Evolutionary conservation across 2,888 invertebrate genomes (phyloP).

Genomic region (Nowickia ferox): DNA sequence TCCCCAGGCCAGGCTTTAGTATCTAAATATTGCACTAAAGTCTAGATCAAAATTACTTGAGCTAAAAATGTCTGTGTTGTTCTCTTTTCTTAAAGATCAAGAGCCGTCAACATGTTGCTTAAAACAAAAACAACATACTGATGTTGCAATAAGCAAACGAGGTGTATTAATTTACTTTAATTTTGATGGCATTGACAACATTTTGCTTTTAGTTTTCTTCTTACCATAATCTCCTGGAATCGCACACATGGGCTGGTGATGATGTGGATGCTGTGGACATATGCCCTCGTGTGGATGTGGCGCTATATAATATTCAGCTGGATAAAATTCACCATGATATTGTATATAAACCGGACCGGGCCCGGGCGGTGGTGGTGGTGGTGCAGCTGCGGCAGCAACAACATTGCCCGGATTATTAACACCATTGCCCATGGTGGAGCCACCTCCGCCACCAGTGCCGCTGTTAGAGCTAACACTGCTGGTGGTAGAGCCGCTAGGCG

Average conservation of each 20-base stretch:
- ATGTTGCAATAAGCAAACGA: no score
- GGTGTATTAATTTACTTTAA: no score
- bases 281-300: constrained; percentile 83
- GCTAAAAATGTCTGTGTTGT: no score
- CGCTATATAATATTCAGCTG: constrained; percentile 82
- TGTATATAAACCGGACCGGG: constrained; percentile 81
- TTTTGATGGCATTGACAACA: neutral
- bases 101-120: neutral
- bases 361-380: constrained; percentile 74
- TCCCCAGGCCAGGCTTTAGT: no score
- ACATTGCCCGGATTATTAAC: constrained; percentile 69
- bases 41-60: no score
- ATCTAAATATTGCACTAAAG: no score
- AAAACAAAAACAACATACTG: neutral
- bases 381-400: constrained; percentile 74
- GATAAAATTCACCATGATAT: constrained; percentile 82
- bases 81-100: no score
- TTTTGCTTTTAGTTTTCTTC: constrained; percentile 74
- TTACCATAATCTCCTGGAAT: constrained; percentile 90
- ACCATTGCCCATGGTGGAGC: constrained; percentile 71
- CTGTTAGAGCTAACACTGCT: constrained; percentile 76
- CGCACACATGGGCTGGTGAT: constrained; percentile 88
- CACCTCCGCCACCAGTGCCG: constrained; percentile 70
- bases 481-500: constrained; percentile 75
- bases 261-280: constrained; percentile 85